Evolutionary conservation across 2,113 vertebrate species (phyloP).

Genomic region (Columba livia): DNA sequence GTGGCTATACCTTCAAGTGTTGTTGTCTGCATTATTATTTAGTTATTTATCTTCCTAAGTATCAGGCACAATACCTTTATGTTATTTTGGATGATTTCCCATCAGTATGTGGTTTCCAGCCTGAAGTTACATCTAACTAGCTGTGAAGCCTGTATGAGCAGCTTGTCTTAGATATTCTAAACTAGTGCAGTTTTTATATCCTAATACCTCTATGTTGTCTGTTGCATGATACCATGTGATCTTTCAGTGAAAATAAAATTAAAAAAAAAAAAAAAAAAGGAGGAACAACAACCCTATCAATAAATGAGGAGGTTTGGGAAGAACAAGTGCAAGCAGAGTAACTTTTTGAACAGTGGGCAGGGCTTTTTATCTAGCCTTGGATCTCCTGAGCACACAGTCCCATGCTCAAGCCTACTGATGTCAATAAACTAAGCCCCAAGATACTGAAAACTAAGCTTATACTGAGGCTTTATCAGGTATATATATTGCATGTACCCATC

Average conservation of each 20-base stretch:
- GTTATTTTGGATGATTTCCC: background rate
- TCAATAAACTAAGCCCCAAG: accelerated
- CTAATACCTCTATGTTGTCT: background rate
- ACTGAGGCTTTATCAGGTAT: background rate
- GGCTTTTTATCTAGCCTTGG: background rate
- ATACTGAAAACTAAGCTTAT: background rate
- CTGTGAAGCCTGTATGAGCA: background rate
- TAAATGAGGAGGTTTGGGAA: background rate
- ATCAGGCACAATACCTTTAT: background rate
- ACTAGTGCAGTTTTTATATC: background rate
- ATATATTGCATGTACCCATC: background rate
- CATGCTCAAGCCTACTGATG: background rate
- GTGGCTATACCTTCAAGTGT: background rate
- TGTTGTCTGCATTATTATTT: background rate
- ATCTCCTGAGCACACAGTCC: background rate
- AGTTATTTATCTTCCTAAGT: background rate
- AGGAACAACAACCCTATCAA: background rate
- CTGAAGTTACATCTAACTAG: background rate
- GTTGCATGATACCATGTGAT: background rate
- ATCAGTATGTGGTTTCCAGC: background rate
- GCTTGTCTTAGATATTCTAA: background rate
- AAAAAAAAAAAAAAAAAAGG: background rate
- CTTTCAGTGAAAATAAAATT: background rate
- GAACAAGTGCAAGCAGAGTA: background rate
- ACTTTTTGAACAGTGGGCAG: background rate